Base-by-base conservation (phyloP, 2,797 vertebrate species). In the Alcedo quadribrachys region DNA sequence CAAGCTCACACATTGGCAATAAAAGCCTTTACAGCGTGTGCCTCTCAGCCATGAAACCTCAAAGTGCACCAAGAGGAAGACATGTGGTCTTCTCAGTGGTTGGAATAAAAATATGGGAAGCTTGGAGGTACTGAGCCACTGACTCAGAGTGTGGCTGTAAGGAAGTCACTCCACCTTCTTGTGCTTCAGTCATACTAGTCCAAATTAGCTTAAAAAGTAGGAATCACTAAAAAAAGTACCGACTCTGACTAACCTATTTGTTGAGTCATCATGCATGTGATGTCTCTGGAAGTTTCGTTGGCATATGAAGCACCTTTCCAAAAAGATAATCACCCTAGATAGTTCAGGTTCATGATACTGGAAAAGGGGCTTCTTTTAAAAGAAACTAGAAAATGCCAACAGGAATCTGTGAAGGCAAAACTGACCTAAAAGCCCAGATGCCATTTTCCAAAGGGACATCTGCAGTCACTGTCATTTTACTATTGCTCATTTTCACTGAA, bases 161-260 rank as follows among this genome's bases (percentile, higher is more conserved):
- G 94, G 79, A 96, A 91, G 90, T 68, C 88, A 88, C 87, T 91
- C 85, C 88, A 87, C 81, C 71, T 87, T 88, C 65, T 93, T 85
- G 53, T 80, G 32, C 61, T 93, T 87, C 94, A 88, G 61, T 68
- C 71, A 68, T n/a, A 33, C 55, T 21, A 71, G 37, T 51, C 48
- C 68, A 94, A 96, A 91, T 80, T 71, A 87, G 42, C 22, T 88
- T 86, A 22, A 85, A 94, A 93, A 89, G 65, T 61, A 80, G 30
- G 50, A 82, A 92, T 71, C 32, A 15, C 51, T 87, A 67, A 42
- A 92, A 91, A 88, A 90, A 81, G 32, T 43, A 85, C 30, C 50
- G 15, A 22, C 30, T 73, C 88, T 93, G 90, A 93, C 78, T 92
- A 93, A 94, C 43, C 54, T 79, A 32, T 90, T 75, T 81, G 66